Base-by-base conservation (phyloP, 2,888 invertebrate genomes). In the Deilephila porcellus region DNA sequence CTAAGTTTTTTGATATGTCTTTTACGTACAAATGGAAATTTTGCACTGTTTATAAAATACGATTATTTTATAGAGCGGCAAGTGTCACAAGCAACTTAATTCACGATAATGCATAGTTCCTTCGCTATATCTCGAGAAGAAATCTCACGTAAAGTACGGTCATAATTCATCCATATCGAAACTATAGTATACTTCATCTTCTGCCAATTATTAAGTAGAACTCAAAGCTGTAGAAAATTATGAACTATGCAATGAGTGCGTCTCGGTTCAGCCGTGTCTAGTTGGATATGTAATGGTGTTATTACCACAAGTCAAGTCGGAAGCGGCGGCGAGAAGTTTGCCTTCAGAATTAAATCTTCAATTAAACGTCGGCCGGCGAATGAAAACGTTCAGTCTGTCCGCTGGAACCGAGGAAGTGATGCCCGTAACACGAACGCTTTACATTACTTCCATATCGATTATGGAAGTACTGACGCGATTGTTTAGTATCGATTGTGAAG, bases 281-380 rank as follows among this genome's bases (percentile, higher is more conserved):
- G 34, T 45, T 56, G 14, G 32, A 17, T 34, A 25, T 72, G 53
- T 34, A 53, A 70, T 17, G 20, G 37, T 45, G 52, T 60, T 71
- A 64, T 62, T 59, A 80, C 80, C 77, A 70, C 75, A 74, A 77
- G 73, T 76, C 77, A 70, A 73, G 52, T 70, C 56, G 53, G 71
- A 71, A 74, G 73, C 59, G 56, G 72, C 64, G 74, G 78, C 77
- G 77, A 78, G 81, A 87, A 87, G 83, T 88, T 88, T 83, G 82
- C 80, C 82, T 82, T 83, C 79, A 76, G 82, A 83, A 87, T 85
- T 86, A 83, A 86, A 85, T 87, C 83, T 85, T 85, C 86, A 87
- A 89, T 86, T 88, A 86, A 87, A 86, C 81, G 81, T 72, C 76
- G 76, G 74, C 74, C 73, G 77, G 75, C 77, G 78, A 75, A 78